A percentile compares a stretch with the other conserved stretches of the same genome.
phyloP scores from a whole-genome alignment of 1,140 invertebrate genomes.

The Olivierus martensii region DNA sequence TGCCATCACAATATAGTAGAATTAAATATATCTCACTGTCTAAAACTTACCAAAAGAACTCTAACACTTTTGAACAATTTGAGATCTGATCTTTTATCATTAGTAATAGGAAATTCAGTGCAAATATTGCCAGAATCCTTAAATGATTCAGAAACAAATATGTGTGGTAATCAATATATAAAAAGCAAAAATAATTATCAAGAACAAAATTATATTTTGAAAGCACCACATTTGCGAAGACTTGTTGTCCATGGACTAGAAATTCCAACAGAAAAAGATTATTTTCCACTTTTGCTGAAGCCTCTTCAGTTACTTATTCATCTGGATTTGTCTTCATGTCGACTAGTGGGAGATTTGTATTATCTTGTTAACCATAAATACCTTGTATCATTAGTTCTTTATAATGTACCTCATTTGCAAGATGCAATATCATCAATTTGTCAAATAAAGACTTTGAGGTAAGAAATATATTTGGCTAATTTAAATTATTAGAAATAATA shows the following conservation, averaged over 20 bases:
- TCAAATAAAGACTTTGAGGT: constrained; percentile 39
- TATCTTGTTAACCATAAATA: constrained; percentile 43
- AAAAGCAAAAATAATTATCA: constrained; percentile 45
- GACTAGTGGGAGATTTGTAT: constrained; percentile 40
- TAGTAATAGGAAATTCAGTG: constrained; percentile 27
- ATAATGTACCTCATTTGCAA: constrained; percentile 46
- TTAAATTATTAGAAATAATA: background rate
- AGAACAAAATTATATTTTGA: constrained; percentile 38
- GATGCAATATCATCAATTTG: constrained; percentile 39
- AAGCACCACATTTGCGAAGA: constrained; percentile 1
- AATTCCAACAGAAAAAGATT: constrained; percentile 29
- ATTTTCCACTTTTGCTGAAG: constrained; percentile 39
- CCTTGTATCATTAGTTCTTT: constrained; percentile 55
- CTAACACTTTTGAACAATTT: constrained; percentile 42
- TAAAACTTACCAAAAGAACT: constrained; percentile 42
- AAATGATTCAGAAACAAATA: constrained; percentile 3
- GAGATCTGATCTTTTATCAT: constrained; percentile 26
- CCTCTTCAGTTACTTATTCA: constrained; percentile 48
- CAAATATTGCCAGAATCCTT: constrained; percentile 19
- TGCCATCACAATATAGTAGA: constrained; percentile 52
- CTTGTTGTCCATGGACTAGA: constrained; percentile 3
- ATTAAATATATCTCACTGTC: constrained; percentile 56
- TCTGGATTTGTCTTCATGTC: constrained; percentile 63
- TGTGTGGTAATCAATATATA: constrained; percentile 36
- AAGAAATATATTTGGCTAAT: constrained; percentile 16